Percentiles rank a stretch among this genome's conserved stretches.
Evolutionary conservation across 2,113 vertebrate genomes (phyloP).

Genomic region (Ciconia stormi): DNA sequence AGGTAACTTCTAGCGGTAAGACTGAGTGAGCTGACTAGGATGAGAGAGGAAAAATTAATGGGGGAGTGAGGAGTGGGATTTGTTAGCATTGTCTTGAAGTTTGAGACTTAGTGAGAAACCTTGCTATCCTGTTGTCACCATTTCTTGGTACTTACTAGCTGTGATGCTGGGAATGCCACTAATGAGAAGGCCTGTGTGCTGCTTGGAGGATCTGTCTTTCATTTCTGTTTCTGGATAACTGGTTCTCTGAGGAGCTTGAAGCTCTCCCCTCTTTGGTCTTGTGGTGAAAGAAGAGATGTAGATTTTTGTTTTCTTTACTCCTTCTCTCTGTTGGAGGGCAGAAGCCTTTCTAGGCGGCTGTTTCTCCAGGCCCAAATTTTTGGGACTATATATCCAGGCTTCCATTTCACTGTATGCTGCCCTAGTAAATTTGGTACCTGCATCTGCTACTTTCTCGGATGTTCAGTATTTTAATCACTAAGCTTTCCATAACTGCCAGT

Average conservation of each 20-base stretch:
- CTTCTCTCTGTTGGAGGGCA: not conserved
- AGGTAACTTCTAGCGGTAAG: not conserved
- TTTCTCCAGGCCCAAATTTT: not conserved
- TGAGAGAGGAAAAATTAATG: not conserved
- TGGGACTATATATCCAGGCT: not conserved
- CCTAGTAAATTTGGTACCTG: not conserved
- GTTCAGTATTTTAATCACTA: not conserved
- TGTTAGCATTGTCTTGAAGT: not conserved
- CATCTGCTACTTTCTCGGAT: not conserved
- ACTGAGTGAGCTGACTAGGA: not conserved
- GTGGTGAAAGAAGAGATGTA: not conserved
- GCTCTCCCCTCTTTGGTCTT: not conserved
- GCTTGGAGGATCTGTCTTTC: not conserved
- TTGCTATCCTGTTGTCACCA: not conserved
- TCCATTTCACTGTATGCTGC: not conserved
- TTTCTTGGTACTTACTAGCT: not conserved
- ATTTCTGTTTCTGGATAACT: not conserved
- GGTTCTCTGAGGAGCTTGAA: not conserved
- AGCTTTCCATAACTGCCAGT: not conserved
- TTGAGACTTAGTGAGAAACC: not conserved
- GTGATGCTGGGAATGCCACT: not conserved
- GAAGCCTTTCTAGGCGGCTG: not conserved
- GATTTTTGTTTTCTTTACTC: not conserved
- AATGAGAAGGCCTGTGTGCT: not conserved
- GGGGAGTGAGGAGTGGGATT: not conserved